These are phyloP conservation scores for Holotrichia oblita DNA, from an alignment of 1,140 invertebrate genomes.

Conservation along the genomic window DNA sequence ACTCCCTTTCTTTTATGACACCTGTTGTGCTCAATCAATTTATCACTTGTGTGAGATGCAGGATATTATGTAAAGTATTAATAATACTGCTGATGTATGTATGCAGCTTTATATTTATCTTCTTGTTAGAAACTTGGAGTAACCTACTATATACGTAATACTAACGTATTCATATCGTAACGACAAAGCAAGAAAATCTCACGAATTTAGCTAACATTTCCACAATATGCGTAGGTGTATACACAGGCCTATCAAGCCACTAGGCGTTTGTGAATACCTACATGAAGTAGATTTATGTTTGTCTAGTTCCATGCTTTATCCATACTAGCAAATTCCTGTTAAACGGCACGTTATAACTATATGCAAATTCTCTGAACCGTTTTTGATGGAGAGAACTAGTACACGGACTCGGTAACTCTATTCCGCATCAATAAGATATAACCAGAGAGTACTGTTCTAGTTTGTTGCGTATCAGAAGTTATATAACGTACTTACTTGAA, in stretches of 20 bases:
- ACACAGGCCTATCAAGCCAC: neutral
- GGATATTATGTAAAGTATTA: too few species aligned
- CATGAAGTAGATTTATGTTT: constrained; percentile 18
- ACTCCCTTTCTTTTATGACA: too few species aligned
- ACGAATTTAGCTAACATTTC: neutral
- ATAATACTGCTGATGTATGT: too few species aligned
- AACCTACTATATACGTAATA: too few species aligned
- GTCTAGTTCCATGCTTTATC: neutral
- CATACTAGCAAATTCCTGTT: constrained; percentile 16
- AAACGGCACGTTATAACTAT: neutral
- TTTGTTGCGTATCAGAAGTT: too few species aligned
- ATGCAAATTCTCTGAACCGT: constrained; percentile 18
- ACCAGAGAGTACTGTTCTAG: neutral
- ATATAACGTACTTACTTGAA: too few species aligned
- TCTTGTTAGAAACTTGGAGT: too few species aligned
- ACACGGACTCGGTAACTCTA: neutral
- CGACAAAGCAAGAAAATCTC: neutral
- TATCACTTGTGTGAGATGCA: too few species aligned
- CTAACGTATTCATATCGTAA: too few species aligned
- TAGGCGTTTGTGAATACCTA: neutral
- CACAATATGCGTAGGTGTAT: neutral
- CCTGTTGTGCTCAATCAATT: too few species aligned
- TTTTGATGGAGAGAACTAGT: neutral
- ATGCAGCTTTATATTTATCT: too few species aligned
- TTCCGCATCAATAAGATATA: neutral